phyloP scores from a whole-genome alignment of 2,888 invertebrate species.

The Ceraclea dissimilis region DNA sequence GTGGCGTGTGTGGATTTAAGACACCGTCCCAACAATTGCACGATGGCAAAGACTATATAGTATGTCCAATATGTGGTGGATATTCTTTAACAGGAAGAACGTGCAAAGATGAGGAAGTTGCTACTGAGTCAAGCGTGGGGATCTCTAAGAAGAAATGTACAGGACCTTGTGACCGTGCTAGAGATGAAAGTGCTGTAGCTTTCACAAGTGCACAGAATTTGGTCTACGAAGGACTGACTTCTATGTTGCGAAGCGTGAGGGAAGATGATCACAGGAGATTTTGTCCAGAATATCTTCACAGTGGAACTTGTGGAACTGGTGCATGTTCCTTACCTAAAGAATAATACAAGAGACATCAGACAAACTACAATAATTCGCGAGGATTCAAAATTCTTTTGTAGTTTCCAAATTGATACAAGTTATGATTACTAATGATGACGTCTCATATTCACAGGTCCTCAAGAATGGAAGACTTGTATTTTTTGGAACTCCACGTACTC shows the following conservation, averaged over 20 bases:
- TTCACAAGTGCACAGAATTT: slow-evolving; percentile 5
- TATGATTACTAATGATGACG: slow-evolving; percentile 2
- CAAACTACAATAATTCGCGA: not conserved
- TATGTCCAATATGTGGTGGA: slow-evolving; percentile 9
- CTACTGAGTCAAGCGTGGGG: not conserved
- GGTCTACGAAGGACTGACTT: slow-evolving; percentile 10
- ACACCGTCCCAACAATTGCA: not conserved
- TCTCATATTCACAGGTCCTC: slow-evolving; percentile 9
- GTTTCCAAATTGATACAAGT: not conserved
- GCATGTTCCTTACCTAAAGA: not conserved
- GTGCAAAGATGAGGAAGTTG: not conserved
- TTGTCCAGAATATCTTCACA: slow-evolving; percentile 13
- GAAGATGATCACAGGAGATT: slow-evolving; percentile 8
- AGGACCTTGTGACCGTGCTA: slow-evolving; percentile 4
- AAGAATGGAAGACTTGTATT: slow-evolving; percentile 12
- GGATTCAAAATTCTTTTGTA: not conserved
- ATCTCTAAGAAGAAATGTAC: not conserved
- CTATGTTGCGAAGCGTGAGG: slow-evolving; percentile 7
- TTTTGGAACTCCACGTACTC: slow-evolving; percentile 7
- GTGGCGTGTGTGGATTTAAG: not conserved
- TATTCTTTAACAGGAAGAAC: slow-evolving; percentile 4
- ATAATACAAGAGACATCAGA: not conserved
- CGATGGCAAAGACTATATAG: not conserved
- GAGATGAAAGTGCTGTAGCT: not conserved
- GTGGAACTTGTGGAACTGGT: slow-evolving; percentile 5